These are phyloP conservation scores for Meloidogyne exigua DNA, from an alignment of 1,140 invertebrate species.

Conservation along the genomic window DNA sequence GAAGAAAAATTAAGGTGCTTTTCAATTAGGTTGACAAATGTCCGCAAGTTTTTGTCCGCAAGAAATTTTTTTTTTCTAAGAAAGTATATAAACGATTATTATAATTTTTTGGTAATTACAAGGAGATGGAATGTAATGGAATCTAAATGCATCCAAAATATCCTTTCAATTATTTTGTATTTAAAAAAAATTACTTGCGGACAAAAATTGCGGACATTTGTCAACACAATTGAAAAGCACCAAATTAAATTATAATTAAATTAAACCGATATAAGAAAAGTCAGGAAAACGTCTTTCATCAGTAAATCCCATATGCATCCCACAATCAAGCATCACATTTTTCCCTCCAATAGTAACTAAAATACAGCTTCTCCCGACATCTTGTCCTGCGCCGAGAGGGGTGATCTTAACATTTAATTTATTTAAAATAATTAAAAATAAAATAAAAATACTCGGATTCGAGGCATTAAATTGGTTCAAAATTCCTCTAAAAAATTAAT, in stretches of 20 bases:
- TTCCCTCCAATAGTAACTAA: slow-evolving; percentile 92
- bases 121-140: too few relatives aligned
- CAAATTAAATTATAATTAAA: slow-evolving; percentile 6
- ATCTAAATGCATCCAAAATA: too few relatives aligned
- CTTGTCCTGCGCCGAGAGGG: slow-evolving; percentile 66
- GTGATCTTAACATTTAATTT: slow-evolving; percentile 50
- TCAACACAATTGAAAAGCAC: too few relatives aligned
- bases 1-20: too few relatives aligned
- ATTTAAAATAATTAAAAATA: neutral
- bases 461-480: neutral
- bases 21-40: too few relatives aligned
- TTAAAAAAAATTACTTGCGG: too few relatives aligned
- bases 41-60: too few relatives aligned
- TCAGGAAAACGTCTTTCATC: slow-evolving; percentile 97
- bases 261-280: slow-evolving; percentile 73
- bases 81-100: too few relatives aligned
- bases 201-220: too few relatives aligned
- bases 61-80: too few relatives aligned
- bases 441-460: neutral
- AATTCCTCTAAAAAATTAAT: neutral
- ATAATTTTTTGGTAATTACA: too few relatives aligned
- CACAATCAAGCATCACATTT: slow-evolving; percentile 99
- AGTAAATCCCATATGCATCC: slow-evolving; percentile 99
- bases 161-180: too few relatives aligned
- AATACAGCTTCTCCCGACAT: slow-evolving; percentile 97